Evolutionary conservation across 2,888 invertebrate species (phyloP).

Genomic region (Tanytarsus gracilentus): DNA sequence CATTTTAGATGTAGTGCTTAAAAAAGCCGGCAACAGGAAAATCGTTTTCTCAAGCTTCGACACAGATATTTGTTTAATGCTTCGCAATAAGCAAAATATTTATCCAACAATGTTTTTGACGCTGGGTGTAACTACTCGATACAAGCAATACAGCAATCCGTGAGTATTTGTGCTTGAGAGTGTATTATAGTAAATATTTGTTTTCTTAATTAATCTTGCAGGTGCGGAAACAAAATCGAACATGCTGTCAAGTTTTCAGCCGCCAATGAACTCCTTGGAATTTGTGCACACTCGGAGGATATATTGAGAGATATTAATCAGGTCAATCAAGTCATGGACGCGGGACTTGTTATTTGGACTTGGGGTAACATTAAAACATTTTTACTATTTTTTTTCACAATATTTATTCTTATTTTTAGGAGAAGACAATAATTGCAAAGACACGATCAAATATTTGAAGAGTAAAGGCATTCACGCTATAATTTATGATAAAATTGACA

Average conservation of each 20-base stretch:
- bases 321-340: slow-evolving; percentile 65
- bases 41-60: slow-evolving; percentile 94
- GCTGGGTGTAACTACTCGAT: slow-evolving; percentile 60
- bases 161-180: not conserved
- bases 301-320: slow-evolving; percentile 72
- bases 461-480: slow-evolving; percentile 87
- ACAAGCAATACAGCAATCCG: slow-evolving; percentile 75
- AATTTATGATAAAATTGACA: slow-evolving; percentile 88
- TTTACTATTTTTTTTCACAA: too few relatives aligned
- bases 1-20: slow-evolving; percentile 72
- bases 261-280: slow-evolving; percentile 74
- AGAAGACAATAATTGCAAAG: slow-evolving; percentile 87
- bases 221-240: slow-evolving; percentile 64
- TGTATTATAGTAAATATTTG: slow-evolving; percentile 31
- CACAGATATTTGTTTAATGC: slow-evolving; percentile 90
- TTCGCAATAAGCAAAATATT: slow-evolving; percentile 89
- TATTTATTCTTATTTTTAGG: too few relatives aligned
- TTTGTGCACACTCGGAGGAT: slow-evolving; percentile 90
- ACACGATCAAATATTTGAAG: slow-evolving; percentile 76
- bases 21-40: slow-evolving; percentile 66
- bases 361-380: too few relatives aligned
- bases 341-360: slow-evolving; percentile 82
- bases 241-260: slow-evolving; percentile 75
- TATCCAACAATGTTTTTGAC: slow-evolving; percentile 95
- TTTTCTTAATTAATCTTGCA: not conserved